Base-by-base conservation (phyloP, 2,888 invertebrate genomes). In the Leptopilina syphax region DNA sequence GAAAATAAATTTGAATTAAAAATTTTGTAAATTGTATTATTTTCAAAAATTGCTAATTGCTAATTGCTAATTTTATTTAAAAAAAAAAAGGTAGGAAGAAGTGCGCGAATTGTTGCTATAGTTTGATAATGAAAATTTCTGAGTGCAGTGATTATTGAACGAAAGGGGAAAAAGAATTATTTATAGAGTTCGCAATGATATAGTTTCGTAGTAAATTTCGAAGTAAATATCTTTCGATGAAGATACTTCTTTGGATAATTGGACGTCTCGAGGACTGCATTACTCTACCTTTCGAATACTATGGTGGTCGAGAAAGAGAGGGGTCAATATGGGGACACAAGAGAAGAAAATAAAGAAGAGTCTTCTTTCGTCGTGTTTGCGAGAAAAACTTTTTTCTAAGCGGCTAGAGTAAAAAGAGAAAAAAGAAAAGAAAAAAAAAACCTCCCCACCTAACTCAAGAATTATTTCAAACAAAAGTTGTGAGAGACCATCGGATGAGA, bases 211-310 rank as follows among this genome's bases (percentile, higher is more conserved):
- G 34, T 34, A 34, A 34, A 44, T 44, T 44, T 50, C 50, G 50
- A 50, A 50, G 50, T 50, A 3, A 10, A 50, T 50, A 50, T 50
- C 50, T 50, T 50, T 50, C 50, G n/a, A 60, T 60, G 60, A 60
- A 60, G 60, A n/a, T n/a, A 60, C 13, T 60, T 70, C n/a, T 70
- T 70, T 70, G n/a, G 47, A 80, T 84, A 83, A 85, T 83, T 84
- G 84, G 84, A 85, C 82, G 80, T 83, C 77, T 84, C 82, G 83
- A 85, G 83, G 84, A 80, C 83, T 77, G 13, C 34, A 73, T 57
- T 57, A 47, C 47, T 44, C 9, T 73, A 9, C 57, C 5, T 12
- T 79, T 77, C 44, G 70, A 70, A 54, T 77, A 77, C 84, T 77
- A 50, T 12, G 81, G 84, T 82, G 84, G 83, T 83, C 79, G 82